Percentiles rank a stretch among this genome's conserved stretches.
These are phyloP conservation scores for Arvicanthis niloticus DNA, from an alignment of 2,113 vertebrate species.

Conservation along the genomic window DNA sequence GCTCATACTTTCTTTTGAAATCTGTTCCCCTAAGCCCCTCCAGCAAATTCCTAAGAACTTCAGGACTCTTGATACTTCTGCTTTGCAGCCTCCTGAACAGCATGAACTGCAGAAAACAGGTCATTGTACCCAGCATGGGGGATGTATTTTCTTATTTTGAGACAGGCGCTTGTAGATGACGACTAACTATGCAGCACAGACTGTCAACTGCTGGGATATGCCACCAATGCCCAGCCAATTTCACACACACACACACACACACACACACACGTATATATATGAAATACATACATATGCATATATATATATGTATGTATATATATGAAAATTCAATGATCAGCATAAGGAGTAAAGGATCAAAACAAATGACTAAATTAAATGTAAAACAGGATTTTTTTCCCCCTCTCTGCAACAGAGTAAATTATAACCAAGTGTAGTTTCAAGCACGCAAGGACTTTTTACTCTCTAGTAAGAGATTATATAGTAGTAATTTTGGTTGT, in stretches of 20 bases:
- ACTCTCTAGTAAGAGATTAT: background rate
- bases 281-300: no score
- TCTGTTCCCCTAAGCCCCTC: background rate
- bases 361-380: background rate
- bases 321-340: background rate
- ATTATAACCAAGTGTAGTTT: background rate
- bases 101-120: background rate
- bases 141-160: background rate
- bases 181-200: background rate
- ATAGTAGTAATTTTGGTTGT: background rate
- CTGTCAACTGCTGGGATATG: background rate
- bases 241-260: no score
- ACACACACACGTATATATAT: no score
- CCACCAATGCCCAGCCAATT: background rate
- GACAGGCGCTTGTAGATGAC: background rate
- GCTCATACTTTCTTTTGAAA: background rate
- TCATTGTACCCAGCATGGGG: background rate
- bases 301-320: no score
- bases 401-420: background rate
- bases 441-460: background rate
- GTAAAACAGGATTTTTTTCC: background rate
- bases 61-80: background rate
- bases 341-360: background rate
- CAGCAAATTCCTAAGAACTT: background rate
- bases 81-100: background rate